phyloP scores from a whole-genome alignment of 2,797 vertebrate genomes.

The Cynodonichthys magdalenae region DNA sequence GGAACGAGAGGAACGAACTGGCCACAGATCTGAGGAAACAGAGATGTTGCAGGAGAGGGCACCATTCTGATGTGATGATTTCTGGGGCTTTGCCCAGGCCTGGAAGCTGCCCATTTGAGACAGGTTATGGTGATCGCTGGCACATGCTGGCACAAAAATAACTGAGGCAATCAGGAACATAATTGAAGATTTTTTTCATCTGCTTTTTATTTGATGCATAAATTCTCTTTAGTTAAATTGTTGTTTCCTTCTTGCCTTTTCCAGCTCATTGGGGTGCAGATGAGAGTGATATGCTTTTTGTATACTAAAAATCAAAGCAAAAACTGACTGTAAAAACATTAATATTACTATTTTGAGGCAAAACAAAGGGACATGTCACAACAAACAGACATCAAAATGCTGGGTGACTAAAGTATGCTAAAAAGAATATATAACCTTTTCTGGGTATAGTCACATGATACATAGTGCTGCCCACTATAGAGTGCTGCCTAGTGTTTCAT shows the following conservation, averaged over 20 bases:
- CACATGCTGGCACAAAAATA: conserved; percentile 74
- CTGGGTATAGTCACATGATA: background rate
- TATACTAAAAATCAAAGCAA: conserved; percentile 71
- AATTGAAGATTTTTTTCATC: conserved; percentile 82
- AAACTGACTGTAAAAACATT: conserved; percentile 59
- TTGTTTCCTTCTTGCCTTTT: conserved; percentile 54
- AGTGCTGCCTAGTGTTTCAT: background rate
- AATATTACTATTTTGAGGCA: conserved; percentile 45
- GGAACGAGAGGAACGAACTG: conserved; percentile 67
- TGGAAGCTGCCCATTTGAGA: conserved; percentile 76
- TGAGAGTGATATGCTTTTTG: conserved; percentile 58
- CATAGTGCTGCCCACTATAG: background rate
- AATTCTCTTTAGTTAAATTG: conserved; percentile 86
- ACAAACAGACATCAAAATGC: conserved; percentile 39
- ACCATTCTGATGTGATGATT: conserved; percentile 66
- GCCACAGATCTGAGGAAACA: conserved; percentile 75
- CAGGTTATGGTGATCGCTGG: conserved; percentile 61
- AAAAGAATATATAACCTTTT: conserved; percentile 12
- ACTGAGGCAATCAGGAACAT: conserved; percentile 83
- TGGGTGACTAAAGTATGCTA: conserved; percentile 49
- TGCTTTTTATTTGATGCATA: conserved; percentile 86
- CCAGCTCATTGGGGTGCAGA: conserved; percentile 68
- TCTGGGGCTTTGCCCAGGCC: conserved; percentile 66
- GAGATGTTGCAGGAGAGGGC: conserved; percentile 52
- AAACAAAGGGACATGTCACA: conserved; percentile 66